These are phyloP conservation scores for Cladopsammia gracilis DNA, from an alignment of 64 coral and sea anemone genomes.

Conservation along the genomic window DNA sequence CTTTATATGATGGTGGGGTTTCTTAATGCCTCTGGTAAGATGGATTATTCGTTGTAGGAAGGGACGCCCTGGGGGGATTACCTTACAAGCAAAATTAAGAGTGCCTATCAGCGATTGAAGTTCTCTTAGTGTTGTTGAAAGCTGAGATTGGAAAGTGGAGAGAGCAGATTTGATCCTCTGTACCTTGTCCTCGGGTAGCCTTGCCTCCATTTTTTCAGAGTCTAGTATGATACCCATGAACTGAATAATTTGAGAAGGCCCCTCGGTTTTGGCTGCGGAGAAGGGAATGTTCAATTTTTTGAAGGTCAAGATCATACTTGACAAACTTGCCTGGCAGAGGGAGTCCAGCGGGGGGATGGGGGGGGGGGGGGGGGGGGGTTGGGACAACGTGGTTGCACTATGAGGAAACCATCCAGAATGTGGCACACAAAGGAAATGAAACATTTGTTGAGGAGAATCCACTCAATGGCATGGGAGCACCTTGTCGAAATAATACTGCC, in stretches of 20 bases:
- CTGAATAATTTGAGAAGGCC: slow-evolving; percentile 25
- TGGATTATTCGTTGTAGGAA: slow-evolving; percentile 54
- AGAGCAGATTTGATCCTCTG: slow-evolving; percentile 17
- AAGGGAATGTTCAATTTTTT: slow-evolving; percentile 40
- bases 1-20: slow-evolving; percentile 36
- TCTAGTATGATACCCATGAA: slow-evolving; percentile 64
- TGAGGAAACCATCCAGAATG: neutral
- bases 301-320: slow-evolving; percentile 47
- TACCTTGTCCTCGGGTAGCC: slow-evolving; percentile 46
- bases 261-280: slow-evolving; percentile 16
- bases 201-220: slow-evolving; percentile 32
- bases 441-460: slow-evolving; percentile 34
- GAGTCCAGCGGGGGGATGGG: neutral
- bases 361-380: neutral
- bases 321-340: neutral
- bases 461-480: slow-evolving; percentile 25
- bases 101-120: slow-evolving; percentile 50
- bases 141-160: neutral
- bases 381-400: slow-evolving; percentile 13
- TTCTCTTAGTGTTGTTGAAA: slow-evolving; percentile 6
- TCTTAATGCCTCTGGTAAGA: slow-evolving; percentile 9
- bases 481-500: no score
- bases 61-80: slow-evolving; percentile 42
- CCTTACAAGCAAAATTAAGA: slow-evolving; percentile 46
- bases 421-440: slow-evolving; percentile 54